A percentile compares a stretch with the other conserved stretches of the same genome.
Conservation (phyloP, 1,140 invertebrate species). For the Caenorhabditis inopinata region DNA sequence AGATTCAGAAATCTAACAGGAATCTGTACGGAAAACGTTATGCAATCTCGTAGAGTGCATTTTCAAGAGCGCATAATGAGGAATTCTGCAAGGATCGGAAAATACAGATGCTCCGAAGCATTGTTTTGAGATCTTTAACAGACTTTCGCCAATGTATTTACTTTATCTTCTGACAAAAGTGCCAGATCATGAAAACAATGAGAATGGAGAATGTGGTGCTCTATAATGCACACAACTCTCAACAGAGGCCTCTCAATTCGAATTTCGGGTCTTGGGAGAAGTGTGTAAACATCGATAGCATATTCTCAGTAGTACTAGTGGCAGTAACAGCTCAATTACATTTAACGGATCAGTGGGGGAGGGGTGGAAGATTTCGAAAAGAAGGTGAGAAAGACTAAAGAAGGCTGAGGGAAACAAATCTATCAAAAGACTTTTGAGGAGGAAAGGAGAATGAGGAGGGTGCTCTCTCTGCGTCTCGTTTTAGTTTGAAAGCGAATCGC, state of each 20-base stretch:
- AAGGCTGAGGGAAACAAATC: constrained; percentile 3
- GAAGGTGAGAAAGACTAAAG: not conserved
- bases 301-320: not conserved
- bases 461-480: constrained; percentile 23
- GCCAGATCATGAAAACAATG: constrained; percentile 18
- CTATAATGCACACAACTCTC: not conserved
- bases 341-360: too few relatives aligned
- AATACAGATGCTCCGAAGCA: too few relatives aligned
- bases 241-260: not conserved
- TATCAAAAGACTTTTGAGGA: constrained; percentile 31
- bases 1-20: too few relatives aligned
- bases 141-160: too few relatives aligned
- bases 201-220: not conserved
- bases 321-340: not conserved
- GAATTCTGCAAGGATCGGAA: too few relatives aligned
- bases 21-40: too few relatives aligned
- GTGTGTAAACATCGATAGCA: constrained; percentile 8
- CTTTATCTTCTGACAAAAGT: too few relatives aligned
- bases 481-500: not conserved
- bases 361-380: not conserved
- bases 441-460: not conserved
- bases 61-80: too few relatives aligned
- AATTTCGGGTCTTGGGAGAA: not conserved
- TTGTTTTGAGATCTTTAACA: too few relatives aligned
- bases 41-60: too few relatives aligned